phyloP scores from a whole-genome alignment of 1,140 invertebrate genomes.

The Zaprionus inermis region DNA sequence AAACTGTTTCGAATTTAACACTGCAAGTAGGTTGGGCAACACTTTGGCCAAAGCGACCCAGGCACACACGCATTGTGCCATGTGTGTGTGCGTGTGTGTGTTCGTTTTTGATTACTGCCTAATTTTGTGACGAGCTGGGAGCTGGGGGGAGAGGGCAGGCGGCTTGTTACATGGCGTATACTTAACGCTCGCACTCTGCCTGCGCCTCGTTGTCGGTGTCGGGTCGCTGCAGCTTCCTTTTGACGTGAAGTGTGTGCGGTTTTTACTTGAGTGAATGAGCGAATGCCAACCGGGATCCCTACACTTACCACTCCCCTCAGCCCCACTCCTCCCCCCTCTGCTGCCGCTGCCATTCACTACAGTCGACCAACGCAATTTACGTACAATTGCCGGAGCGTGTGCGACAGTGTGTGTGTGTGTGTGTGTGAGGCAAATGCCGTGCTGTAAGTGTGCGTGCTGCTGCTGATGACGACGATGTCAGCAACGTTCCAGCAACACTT shows the following conservation, averaged over 20 bases:
- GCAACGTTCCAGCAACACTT: constrained; percentile 77
- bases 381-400: constrained; percentile 60
- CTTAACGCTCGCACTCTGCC: constrained; percentile 60
- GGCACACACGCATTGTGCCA: constrained; percentile 4
- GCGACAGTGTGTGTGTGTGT: constrained; percentile 17
- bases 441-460: constrained; percentile 14
- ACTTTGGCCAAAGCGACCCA: constrained; percentile 40
- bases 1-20: constrained; percentile 74
- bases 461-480: constrained; percentile 72
- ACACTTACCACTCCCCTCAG: neutral
- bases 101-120: constrained; percentile 77
- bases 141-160: neutral
- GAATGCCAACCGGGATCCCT: constrained; percentile 45
- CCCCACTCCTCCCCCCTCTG: neutral
- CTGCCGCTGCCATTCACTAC: constrained; percentile 2
- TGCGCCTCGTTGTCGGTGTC: constrained; percentile 11
- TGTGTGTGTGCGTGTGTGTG: constrained; percentile 38
- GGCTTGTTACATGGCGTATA: constrained; percentile 74
- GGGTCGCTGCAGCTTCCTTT: constrained; percentile 66
- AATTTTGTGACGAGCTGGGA: constrained; percentile 69
- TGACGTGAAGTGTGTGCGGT: constrained; percentile 70
- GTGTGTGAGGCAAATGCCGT: constrained; percentile 18
- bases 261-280: constrained; percentile 76
- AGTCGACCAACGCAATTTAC: constrained; percentile 63
- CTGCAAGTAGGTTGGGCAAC: constrained; percentile 69